Conservation (phyloP, 2,888 invertebrate species). For the Celastrina argiolus region DNA sequence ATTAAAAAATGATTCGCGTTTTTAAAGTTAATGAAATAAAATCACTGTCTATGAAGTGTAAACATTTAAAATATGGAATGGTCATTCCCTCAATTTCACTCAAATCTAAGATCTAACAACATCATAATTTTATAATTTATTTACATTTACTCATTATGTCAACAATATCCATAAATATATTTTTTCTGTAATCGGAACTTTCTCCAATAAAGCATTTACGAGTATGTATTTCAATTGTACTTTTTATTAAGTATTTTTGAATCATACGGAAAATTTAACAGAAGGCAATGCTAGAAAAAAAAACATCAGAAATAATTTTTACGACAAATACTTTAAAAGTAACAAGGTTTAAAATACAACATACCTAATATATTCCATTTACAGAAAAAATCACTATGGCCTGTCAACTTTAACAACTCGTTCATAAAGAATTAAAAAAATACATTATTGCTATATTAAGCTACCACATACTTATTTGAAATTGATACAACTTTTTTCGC, state of each 20-base stretch:
- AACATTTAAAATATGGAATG: constrained; percentile 10
- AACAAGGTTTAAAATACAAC: neutral
- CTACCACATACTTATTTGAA: constrained; percentile 12
- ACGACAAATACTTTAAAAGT: neutral
- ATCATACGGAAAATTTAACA: neutral
- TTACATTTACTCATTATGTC: constrained; percentile 9
- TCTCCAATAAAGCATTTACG: neutral
- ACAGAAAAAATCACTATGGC: neutral
- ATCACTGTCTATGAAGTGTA: neutral
- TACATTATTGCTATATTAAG: constrained; percentile 19
- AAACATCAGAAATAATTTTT: neutral
- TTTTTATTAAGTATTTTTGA: too few relatives aligned
- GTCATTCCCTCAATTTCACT: constrained; percentile 9
- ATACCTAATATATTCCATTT: neutral
- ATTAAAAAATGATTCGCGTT: neutral
- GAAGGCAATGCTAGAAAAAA: neutral
- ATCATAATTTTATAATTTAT: constrained; percentile 8
- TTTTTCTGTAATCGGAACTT: constrained; percentile 7
- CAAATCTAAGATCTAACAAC: constrained; percentile 10
- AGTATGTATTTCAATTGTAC: too few relatives aligned
- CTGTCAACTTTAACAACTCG: constrained; percentile 2
- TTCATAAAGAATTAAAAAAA: constrained; percentile 18
- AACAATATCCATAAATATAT: neutral
- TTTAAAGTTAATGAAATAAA: neutral
- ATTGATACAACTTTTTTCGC: constrained; percentile 18